Base-by-base conservation (phyloP, 1,140 invertebrate genomes). In the Caenorhabditis brenneri region DNA sequence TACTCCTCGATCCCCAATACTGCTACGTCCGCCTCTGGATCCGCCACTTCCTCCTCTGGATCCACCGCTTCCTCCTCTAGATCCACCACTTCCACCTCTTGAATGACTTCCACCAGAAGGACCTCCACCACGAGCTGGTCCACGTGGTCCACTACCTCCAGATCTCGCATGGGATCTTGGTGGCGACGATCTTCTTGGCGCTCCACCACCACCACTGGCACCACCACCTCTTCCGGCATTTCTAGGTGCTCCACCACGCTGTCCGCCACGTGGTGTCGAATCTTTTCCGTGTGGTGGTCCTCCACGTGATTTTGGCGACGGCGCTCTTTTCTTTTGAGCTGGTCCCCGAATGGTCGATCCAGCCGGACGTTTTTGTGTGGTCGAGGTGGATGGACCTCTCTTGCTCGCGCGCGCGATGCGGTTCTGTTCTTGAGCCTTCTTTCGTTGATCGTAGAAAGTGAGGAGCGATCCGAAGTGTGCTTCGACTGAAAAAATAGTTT, bases 381-480 rank as follows among this genome's bases (percentile, higher is more conserved):
- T 9, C 1, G 65, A 10, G 7, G 53, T 10, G 29, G 6, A 7
- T 5, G 53, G 24, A 29, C 7, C 53, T 2, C 7, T 9, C 1
- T 27, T 29, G 6, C 7, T 22, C 36, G 16, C 10, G 19, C 65
- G 27, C 2, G 42, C 46, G 1, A 15, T 16, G 4, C 65, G 65
- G 22, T 7, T 27, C 5, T 74, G 65, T 22, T 74, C 58, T 10
- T 27, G 42, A 16, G 27, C 58, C 36, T 69, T 74, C 46, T 69
- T 69, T 9, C 36, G 33, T 39, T 82, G 81, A 49, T 82, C 81
- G n/a, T 46, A 82, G 27, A 22, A 46, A 15, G 81, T 82, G 55
- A 82, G 42, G 16, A 69, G 42, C 1, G 81, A 82, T n/a, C 81
- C 81, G 51, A 82, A 82, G 24, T 82, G 81, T 19, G 81, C 81